Evolutionary conservation across 2,888 invertebrate genomes (phyloP), one percentile per base, ranked within the genome.

Genomic region (Galeruca laticollis): DNA sequence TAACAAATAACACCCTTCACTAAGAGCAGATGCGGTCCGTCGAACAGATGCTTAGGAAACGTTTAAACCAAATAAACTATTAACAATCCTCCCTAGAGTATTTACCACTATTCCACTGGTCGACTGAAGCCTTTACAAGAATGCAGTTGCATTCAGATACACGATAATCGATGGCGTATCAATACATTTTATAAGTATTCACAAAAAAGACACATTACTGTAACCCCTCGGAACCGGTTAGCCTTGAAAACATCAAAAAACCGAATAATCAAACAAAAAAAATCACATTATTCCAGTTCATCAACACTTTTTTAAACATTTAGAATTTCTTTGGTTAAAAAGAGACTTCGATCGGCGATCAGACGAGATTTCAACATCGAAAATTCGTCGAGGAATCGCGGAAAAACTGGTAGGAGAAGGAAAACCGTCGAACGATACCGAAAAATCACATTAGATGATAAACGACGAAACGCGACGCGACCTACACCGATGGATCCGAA

Each of bases 21-120:
- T 56, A 64, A 76, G 69, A 75, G 81, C 82, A 82, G 81, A 81
- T 82, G 82, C 75, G 77, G 75, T 79, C 77, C 78, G 75, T 71
- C 60, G 72, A 76, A 79, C 82, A 82, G 82, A 82, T 82, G 82
- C 81, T 80, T 76, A 73, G 77, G 77, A 75, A 62, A 70, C 73
- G 69, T 68, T 62, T 59, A 35, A 70, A 73, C 70, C 76, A 76
- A 64, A 65, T 56, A 35, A 69, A 63, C 60, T 66, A 21, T 64
- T 56, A 66, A 49, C 20, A 54, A 35, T 47, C 37, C 43, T 49
- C 51, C 64, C 63, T 69, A 47, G 35, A 59, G 37, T 31, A 20
- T 18, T 21, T 47, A 20, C 35, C 56, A 71, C 43, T 47, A 70
- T 61, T 68, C 63, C 67, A 68, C 69, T 72, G 75, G 69, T 61